Evolutionary conservation across 1,140 invertebrate species (phyloP).

Genomic region (Meloidogyne floridensis): DNA sequence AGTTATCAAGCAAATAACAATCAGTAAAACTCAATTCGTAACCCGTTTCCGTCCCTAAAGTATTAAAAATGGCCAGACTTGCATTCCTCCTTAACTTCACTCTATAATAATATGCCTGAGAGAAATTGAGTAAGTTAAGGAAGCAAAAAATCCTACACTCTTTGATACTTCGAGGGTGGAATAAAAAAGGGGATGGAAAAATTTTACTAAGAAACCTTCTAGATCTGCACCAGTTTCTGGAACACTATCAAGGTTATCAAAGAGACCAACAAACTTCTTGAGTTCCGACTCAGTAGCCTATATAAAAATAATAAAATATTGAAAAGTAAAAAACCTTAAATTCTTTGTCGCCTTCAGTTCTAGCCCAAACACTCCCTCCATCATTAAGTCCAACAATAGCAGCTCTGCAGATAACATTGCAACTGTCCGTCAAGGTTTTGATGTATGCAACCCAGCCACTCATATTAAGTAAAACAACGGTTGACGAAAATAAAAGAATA

Average conservation of each 20-base stretch:
- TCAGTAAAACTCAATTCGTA: no score
- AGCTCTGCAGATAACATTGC: slow-evolving; percentile 51
- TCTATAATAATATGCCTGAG: no score
- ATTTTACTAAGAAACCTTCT: slow-evolving; percentile 37
- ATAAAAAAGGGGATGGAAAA: no score
- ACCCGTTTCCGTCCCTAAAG: no score
- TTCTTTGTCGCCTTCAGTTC: slow-evolving; percentile 50
- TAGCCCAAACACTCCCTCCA: slow-evolving; percentile 63
- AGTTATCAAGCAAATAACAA: no score
- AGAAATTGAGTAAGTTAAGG: no score
- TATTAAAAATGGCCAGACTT: no score
- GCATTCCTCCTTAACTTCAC: no score
- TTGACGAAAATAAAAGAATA: neutral
- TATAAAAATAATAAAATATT: slow-evolving; percentile 5
- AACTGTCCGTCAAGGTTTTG: slow-evolving; percentile 44
- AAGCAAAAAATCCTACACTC: no score
- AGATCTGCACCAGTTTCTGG: slow-evolving; percentile 58
- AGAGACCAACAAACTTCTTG: slow-evolving; percentile 50
- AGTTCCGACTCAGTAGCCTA: slow-evolving; percentile 63
- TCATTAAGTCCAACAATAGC: slow-evolving; percentile 58
- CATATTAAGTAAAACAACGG: slow-evolving; percentile 40
- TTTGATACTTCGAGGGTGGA: no score
- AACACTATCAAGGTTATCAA: slow-evolving; percentile 55
- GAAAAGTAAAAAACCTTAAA: slow-evolving; percentile 40
- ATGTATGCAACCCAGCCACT: slow-evolving; percentile 64